Base-by-base conservation (phyloP, 2,797 vertebrate species). In the Muscicapa comitata region DNA sequence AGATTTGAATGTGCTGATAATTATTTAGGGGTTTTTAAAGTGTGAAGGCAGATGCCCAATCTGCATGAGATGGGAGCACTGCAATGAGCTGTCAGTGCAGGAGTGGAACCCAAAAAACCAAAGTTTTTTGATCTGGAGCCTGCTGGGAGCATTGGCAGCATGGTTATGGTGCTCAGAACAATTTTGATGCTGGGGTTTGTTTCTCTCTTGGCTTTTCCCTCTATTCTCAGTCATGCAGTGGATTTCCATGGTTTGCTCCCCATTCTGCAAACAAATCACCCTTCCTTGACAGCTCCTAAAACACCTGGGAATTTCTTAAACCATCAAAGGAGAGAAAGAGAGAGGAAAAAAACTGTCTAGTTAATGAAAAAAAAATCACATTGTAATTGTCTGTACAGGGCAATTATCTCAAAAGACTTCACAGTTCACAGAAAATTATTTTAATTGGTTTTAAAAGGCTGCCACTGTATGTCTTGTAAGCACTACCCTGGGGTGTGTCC, bases 401-500 rank as follows among this genome's bases (percentile, higher is more conserved):
- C 50, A 92, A 92, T 94, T 95, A 91, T 43, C 71, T 90, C 74
- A 40, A 51, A 78, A 91, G 68, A 13, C 23, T 92, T 92, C 71
- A 50, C 66, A 66, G 47, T 66, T 71, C 90, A 57, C 54, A 72
- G 84, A 54, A 91, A 79, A 94, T 80, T 0, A 70, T 78, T 95
- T 81, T 65, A 92, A 93, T 95, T 94, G 68, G 81, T 87, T 85
- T 89, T 54, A 86, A 86, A 90, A 93, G 50, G 65, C 45, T 65
- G 37, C 25, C 7, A 25, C 57, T 85, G 59, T 61, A 37, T 42
- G 58, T 82, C 66, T 86, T 88, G 79, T 82, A 88, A 93, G 42
- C 21, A 12, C n/a, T 2, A 17, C 29, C 72, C 81, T 72, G 50
- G 8, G 83, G 61, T 17, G 71, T 26, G 50, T 61, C 61, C 75